Evolutionary conservation across 2,797 vertebrate genomes (phyloP).

Genomic region (Falco cherrug): DNA sequence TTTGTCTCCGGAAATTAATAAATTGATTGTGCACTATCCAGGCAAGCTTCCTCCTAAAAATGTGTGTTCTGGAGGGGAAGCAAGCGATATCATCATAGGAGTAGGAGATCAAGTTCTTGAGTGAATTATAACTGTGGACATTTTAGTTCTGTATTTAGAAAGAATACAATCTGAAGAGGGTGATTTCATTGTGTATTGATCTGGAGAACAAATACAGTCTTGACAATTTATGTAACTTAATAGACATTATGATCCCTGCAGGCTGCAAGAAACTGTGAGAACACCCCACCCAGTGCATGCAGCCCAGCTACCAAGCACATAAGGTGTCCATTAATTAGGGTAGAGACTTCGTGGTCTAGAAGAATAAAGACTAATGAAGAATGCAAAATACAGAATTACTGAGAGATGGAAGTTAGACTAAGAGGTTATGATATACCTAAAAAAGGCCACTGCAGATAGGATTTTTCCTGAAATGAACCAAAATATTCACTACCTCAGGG

Average conservation of each 20-base stretch:
- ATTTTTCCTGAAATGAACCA: background rate
- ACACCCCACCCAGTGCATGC: accelerated
- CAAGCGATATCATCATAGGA: background rate
- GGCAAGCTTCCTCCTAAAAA: background rate
- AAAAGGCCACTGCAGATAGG: background rate
- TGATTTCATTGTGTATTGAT: background rate
- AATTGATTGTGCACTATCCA: background rate
- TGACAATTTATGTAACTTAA: background rate
- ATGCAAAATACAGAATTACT: background rate
- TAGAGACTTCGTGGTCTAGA: background rate
- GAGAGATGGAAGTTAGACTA: background rate
- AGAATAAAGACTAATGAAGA: background rate
- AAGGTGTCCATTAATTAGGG: background rate
- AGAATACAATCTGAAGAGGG: background rate
- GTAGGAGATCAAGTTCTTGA: background rate
- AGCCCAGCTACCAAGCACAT: background rate
- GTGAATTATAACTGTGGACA: background rate
- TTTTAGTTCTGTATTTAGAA: background rate
- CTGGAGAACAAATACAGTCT: background rate
- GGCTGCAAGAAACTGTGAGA: background rate
- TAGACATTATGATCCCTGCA: background rate
- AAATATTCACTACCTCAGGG: background rate
- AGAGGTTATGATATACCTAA: background rate
- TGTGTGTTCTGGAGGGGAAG: background rate
- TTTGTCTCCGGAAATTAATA: background rate